phyloP scores from a whole-genome alignment of 2,797 vertebrate species.

The Macropus fuliginosus region DNA sequence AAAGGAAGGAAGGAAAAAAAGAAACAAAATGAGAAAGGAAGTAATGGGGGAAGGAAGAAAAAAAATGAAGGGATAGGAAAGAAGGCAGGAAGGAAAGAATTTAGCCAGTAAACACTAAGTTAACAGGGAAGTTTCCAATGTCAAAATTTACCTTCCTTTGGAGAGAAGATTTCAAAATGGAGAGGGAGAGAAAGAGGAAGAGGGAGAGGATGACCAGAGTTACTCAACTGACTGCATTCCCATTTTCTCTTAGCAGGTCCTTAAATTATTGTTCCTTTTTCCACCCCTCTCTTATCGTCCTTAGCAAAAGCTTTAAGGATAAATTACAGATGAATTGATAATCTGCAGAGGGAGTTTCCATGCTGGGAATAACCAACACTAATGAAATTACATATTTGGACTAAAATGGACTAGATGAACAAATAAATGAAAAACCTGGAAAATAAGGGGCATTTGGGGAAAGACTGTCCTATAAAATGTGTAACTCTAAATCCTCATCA shows the following conservation, averaged over 20 bases:
- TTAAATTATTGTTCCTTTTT: background rate
- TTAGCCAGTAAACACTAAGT: too few relatives aligned
- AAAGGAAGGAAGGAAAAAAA: too few relatives aligned
- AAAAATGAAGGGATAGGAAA: too few relatives aligned
- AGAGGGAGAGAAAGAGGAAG: too few relatives aligned
- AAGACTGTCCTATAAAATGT: slow-evolving; percentile 44
- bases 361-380: background rate
- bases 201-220: too few relatives aligned
- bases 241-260: background rate
- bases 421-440: slow-evolving; percentile 32
- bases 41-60: too few relatives aligned
- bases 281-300: background rate
- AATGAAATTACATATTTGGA: background rate
- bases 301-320: background rate
- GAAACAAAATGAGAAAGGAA: too few relatives aligned
- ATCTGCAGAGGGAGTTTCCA: background rate
- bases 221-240: too few relatives aligned
- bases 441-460: slow-evolving; percentile 47
- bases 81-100: too few relatives aligned
- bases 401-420: background rate
- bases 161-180: too few relatives aligned
- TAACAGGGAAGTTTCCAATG: too few relatives aligned
- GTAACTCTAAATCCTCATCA: slow-evolving; percentile 41
- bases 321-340: background rate
- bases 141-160: too few relatives aligned